These are phyloP conservation scores for Antechinus flavipes DNA, from an alignment of 2,113 vertebrate genomes.

Conservation along the genomic window DNA sequence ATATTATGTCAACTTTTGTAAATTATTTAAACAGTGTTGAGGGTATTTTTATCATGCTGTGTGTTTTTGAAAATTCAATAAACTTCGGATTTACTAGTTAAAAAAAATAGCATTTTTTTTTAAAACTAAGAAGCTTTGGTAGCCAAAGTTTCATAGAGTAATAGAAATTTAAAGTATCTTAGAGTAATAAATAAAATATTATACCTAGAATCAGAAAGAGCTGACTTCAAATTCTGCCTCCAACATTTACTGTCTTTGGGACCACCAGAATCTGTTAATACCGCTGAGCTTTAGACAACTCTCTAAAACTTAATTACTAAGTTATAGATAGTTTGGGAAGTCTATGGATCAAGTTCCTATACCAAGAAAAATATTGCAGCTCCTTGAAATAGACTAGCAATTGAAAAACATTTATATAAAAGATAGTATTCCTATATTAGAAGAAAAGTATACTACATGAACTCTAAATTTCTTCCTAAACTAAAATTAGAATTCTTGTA, in stretches of 20 bases:
- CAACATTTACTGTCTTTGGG: not conserved
- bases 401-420: not conserved
- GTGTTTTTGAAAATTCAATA: too few species aligned
- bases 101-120: not conserved
- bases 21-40: too few species aligned
- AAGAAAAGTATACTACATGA: not conserved
- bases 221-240: not conserved
- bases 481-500: not conserved
- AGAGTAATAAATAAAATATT: not conserved
- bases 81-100: too few species aligned
- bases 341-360: not conserved
- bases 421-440: not conserved
- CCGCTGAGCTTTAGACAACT: not conserved
- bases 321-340: not conserved
- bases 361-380: not conserved
- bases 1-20: too few species aligned
- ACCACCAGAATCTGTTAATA: not conserved
- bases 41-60: too few species aligned
- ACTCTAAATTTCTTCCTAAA: not conserved
- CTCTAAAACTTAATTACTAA: not conserved
- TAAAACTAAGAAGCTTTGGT: not conserved
- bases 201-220: not conserved
- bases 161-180: not conserved
- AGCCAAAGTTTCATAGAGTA: not conserved
- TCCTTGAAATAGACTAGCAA: not conserved